Evolutionary conservation across 1,140 invertebrate genomes (phyloP).

Genomic region (Drosophila punjabiensis): DNA sequence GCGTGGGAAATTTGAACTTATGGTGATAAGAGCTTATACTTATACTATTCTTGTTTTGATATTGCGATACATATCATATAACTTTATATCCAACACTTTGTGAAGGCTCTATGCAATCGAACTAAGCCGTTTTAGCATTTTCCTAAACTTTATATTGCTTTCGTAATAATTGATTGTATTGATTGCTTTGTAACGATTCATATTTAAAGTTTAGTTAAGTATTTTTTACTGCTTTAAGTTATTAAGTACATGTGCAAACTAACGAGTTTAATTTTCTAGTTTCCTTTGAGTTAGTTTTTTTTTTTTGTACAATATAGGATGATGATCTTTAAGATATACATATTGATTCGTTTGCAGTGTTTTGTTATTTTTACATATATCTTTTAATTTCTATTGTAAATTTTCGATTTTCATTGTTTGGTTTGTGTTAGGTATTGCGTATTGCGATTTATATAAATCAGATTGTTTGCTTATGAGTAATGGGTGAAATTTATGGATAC

Average conservation of each 20-base stretch:
- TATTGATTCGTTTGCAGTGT: slow-evolving; percentile 53
- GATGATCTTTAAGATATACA: slow-evolving; percentile 42
- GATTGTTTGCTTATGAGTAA: slow-evolving; percentile 23
- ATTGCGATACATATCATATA: slow-evolving; percentile 7
- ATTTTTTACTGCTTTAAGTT: slow-evolving; percentile 23
- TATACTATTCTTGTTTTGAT: slow-evolving; percentile 6
- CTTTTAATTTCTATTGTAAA: slow-evolving; percentile 17
- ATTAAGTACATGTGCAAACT: slow-evolving; percentile 73
- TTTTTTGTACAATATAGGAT: slow-evolving; percentile 66
- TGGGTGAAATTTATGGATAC: slow-evolving; percentile 19
- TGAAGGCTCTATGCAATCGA: slow-evolving; percentile 55
- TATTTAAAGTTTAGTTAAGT: slow-evolving; percentile 22
- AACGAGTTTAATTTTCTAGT: slow-evolving; percentile 28
- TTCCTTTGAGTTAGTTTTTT: slow-evolving; percentile 16
- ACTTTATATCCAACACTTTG: slow-evolving; percentile 58
- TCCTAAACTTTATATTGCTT: slow-evolving; percentile 61
- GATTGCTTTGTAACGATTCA: slow-evolving; percentile 25
- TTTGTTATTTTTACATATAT: slow-evolving; percentile 58
- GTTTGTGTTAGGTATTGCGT: slow-evolving; percentile 22
- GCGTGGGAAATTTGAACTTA: slow-evolving; percentile 30
- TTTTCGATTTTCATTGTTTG: slow-evolving; percentile 17
- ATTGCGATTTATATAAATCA: slow-evolving; percentile 5
- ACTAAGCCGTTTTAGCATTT: too few species aligned
- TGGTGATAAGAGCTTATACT: slow-evolving; percentile 28
- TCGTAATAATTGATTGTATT: slow-evolving; percentile 49